A percentile compares a stretch with the other conserved stretches of the same genome.
Conservation (phyloP, 30 jellyfish, hydroid and myxozoan genomes). For the Pseudorhiza aurosa region DNA sequence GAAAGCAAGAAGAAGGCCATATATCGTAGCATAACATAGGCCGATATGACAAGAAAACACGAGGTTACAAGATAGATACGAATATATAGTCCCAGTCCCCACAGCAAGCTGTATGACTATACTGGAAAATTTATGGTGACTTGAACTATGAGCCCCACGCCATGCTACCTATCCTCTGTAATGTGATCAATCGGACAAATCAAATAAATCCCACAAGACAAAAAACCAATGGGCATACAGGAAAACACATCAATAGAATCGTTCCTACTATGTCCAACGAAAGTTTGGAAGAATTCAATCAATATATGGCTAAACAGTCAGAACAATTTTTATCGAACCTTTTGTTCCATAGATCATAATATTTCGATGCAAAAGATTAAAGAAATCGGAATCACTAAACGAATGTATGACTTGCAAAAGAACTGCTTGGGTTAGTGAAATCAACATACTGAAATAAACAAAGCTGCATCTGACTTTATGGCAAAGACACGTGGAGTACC, state of each 20-base stretch:
- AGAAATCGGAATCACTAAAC: constrained; percentile 46
- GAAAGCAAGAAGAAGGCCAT: too few species aligned
- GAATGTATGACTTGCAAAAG: background rate
- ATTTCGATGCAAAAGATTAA: constrained; percentile 39
- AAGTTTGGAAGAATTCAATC: constrained; percentile 54
- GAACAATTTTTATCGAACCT: constrained; percentile 59
- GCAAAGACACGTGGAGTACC: constrained; percentile 43
- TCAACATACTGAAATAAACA: constrained; percentile 49
- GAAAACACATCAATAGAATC: constrained; percentile 67
- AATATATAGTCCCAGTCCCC: too few species aligned
- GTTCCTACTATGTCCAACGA: constrained; percentile 48
- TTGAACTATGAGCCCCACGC: constrained; percentile 63
- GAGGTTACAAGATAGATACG: too few species aligned
- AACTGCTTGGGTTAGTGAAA: constrained; percentile 35
- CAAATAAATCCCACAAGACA: constrained; percentile 46
- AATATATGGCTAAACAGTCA: constrained; percentile 46
- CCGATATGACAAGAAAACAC: too few species aligned
- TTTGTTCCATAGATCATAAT: constrained; percentile 51
- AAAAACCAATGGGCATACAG: constrained; percentile 78
- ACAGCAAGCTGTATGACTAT: too few species aligned
- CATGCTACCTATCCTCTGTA: constrained; percentile 71
- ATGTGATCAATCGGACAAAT: constrained; percentile 35
- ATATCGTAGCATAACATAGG: too few species aligned
- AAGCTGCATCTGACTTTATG: constrained; percentile 29
- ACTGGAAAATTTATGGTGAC: too few species aligned